Conservation (phyloP, 2,888 invertebrate species). For the Cybosia mesomella region DNA sequence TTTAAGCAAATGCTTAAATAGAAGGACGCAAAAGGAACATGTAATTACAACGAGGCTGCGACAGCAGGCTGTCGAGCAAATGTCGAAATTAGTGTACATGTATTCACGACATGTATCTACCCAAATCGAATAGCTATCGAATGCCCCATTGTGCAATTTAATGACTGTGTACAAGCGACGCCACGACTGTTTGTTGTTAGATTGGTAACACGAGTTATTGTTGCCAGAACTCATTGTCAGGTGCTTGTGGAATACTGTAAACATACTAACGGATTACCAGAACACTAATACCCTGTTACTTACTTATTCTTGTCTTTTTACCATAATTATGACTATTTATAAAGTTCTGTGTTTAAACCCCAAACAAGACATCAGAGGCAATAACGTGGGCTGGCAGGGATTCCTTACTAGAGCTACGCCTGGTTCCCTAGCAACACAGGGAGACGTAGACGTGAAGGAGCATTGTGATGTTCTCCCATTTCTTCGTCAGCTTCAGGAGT, state of each 20-base stretch:
- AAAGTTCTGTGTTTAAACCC: not conserved
- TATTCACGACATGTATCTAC: conserved; percentile 70
- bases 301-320: not conserved
- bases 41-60: conserved; percentile 36
- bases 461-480: not conserved
- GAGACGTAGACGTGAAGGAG: not conserved
- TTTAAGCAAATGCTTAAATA: conserved; percentile 11
- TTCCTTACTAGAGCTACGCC: not conserved
- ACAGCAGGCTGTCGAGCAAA: conserved; percentile 19
- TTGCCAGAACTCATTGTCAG: conserved; percentile 48
- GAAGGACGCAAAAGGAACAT: conserved; percentile 29
- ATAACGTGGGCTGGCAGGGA: not conserved
- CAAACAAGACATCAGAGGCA: not conserved
- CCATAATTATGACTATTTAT: not conserved
- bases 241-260: conserved; percentile 40
- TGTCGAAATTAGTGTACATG: conserved; percentile 61
- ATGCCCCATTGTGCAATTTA: conserved; percentile 78
- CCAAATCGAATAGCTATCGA: conserved; percentile 70
- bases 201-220: conserved; percentile 60
- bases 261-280: conserved; percentile 26
- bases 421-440: not conserved
- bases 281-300: conserved; percentile 1
- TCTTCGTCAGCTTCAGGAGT: no score
- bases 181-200: conserved; percentile 57
- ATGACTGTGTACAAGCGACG: conserved; percentile 55